Evolutionary conservation across 2,888 invertebrate genomes (phyloP).

Genomic region (Lomographa bimaculata): DNA sequence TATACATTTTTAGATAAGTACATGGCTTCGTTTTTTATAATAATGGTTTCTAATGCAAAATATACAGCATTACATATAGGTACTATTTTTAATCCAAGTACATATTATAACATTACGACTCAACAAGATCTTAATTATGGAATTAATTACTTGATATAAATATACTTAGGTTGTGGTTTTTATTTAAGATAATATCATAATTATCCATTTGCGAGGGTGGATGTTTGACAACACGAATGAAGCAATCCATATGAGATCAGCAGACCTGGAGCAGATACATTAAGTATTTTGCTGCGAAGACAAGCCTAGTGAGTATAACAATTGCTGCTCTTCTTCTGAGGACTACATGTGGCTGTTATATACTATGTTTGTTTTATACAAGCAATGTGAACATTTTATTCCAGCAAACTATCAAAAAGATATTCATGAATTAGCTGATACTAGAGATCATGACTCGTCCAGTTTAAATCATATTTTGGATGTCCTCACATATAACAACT

Average conservation of each 20-base stretch:
- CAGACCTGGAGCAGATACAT: conserved; percentile 71
- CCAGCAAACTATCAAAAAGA: conserved; percentile 81
- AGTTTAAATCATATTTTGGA: conserved; percentile 94
- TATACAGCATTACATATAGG: too few species aligned
- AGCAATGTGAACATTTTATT: conserved; percentile 85
- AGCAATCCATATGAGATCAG: conserved; percentile 90
- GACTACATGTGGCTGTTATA: conserved; percentile 65
- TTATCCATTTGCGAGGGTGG: conserved; percentile 95
- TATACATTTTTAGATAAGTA: too few species aligned
- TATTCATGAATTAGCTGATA: conserved; percentile 93
- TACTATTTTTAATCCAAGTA: too few species aligned
- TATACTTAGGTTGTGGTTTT: too few species aligned
- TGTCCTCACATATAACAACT: conserved; percentile 96
- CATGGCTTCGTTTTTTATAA: too few species aligned
- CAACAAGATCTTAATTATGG: too few species aligned
- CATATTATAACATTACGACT: too few species aligned
- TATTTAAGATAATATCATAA: too few species aligned
- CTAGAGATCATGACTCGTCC: conserved; percentile 87
- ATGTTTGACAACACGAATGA: conserved; percentile 94
- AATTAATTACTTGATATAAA: too few species aligned
- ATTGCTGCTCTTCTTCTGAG: conserved; percentile 70
- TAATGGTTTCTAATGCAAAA: too few species aligned
- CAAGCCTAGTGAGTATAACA: conserved; percentile 70
- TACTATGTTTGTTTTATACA: conserved; percentile 81
- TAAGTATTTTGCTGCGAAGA: conserved; percentile 74